Evolutionary conservation across 2,888 invertebrate genomes (phyloP), one percentile per base, ranked within the genome.

Genomic region (Glaucopsyche alexis): DNA sequence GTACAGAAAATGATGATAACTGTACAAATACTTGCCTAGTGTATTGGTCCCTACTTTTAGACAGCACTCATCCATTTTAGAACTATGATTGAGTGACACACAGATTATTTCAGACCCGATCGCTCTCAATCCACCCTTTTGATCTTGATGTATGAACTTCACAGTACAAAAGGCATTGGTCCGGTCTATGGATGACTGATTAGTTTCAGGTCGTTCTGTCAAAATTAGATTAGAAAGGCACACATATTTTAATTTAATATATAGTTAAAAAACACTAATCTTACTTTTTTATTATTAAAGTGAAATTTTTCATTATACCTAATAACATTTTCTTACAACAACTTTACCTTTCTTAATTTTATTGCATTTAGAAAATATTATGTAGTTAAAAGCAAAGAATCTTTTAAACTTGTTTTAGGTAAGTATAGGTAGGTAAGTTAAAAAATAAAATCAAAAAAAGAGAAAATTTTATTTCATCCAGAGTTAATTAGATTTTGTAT

Each of bases 131-230:
- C 60, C 55, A 19, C 55, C 29, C 60, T 60, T 60, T 38, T 60
- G 60, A 60, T 60, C 29, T 55, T 11, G 19, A 55, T 19, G 19
- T 55, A 55, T 55, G 55, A 55, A 55, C 55, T 60, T 60, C 60
- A 19, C 55, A 29, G 1, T 60, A 60, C 60, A 60, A 60, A 60
- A 60, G 29, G 29, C 60, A 9, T 11, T 47, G 13, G 60, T 38
- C 29, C 13, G 13, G 60, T 29, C 29, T 38, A 60, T 29, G 60
- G 7, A 29, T 60, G 14, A 60, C 6, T 38, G 60, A 60, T 60
- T 60, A 38, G 13, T 60, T 60, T 38, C 60, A 60, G 29, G 19
- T 60, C 13, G 29, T 29, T 29, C 29, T 29, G 29, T 29, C 29
- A 29, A 29, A 29, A 29, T 29, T 29, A 29, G 29, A 29, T 29